Percentiles rank a stretch among this genome's conserved stretches.
Conservation (phyloP, 2,797 vertebrate genomes). For the Chelmon rostratus region DNA sequence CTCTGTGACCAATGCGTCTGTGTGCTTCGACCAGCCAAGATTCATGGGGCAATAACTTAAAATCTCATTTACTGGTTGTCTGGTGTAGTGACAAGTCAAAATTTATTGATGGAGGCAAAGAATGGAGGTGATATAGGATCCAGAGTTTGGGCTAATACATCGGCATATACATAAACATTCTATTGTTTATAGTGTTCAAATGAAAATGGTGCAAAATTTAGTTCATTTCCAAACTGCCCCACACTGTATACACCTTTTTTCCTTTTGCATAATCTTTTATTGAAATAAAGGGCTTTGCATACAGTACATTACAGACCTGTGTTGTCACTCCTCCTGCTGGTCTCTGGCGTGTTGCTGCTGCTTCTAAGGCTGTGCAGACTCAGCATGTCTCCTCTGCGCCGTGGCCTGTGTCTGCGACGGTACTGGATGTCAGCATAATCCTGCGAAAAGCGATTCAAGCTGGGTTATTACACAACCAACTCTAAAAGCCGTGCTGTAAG, state of each 20-base stretch:
- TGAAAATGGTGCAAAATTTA: neutral
- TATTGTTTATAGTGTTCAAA: neutral
- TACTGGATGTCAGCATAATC: constrained; percentile 99
- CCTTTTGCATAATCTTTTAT: neutral
- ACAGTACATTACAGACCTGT: constrained; percentile 82
- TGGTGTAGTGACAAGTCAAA: constrained; percentile 28
- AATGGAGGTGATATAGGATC: constrained; percentile 20
- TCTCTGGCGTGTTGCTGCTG: constrained; percentile 91
- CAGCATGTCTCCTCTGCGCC: constrained; percentile 92
- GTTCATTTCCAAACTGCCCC: neutral
- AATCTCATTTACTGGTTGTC: constrained; percentile 62
- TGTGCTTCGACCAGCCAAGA: constrained; percentile 34
- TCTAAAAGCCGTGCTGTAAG: neutral
- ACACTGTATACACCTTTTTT: neutral
- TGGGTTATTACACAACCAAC: constrained; percentile 13
- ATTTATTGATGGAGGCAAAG: constrained; percentile 42
- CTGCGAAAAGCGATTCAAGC: constrained; percentile 81
- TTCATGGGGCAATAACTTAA: constrained; percentile 63
- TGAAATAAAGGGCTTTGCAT: neutral
- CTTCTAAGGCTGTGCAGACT: constrained; percentile 90
- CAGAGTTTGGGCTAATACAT: constrained; percentile 4
- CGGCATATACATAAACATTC: neutral
- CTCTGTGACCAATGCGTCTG: constrained; percentile 33
- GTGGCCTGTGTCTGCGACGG: constrained; percentile 94
- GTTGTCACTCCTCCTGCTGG: constrained; percentile 90